Evolutionary conservation across 2,888 invertebrate species (phyloP).

Genomic region (Ischnus inquisitorius): DNA sequence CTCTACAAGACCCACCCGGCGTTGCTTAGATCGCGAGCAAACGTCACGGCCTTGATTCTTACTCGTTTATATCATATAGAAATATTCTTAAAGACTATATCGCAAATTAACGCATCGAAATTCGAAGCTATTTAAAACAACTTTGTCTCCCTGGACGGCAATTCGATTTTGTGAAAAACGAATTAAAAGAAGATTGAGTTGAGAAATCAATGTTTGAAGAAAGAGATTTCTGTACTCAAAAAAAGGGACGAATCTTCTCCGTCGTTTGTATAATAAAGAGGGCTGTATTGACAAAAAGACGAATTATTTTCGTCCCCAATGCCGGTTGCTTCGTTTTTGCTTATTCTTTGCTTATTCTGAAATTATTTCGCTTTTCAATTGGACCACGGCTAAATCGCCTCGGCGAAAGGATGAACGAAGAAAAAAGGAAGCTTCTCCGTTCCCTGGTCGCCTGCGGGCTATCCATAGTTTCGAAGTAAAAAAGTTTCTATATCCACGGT

Average conservation of each 20-base stretch:
- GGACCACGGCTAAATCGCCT: conserved; percentile 47
- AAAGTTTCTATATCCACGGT: conserved; percentile 52
- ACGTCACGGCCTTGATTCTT: conserved; percentile 36
- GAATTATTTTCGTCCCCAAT: conserved; percentile 15
- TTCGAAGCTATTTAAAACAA: neutral
- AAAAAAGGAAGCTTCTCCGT: neutral
- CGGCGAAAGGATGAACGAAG: conserved; percentile 20
- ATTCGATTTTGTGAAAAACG: no score
- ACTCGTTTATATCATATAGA: conserved; percentile 15
- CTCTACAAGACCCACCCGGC: conserved; percentile 23
- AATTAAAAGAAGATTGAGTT: no score
- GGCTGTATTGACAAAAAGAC: conserved; percentile 24
- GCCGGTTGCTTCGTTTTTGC: neutral
- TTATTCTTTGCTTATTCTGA: conserved; percentile 18
- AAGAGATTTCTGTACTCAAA: neutral
- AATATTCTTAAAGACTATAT: neutral
- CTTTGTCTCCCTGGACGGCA: no score
- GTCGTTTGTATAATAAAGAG: conserved; percentile 2
- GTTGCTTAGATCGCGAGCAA: conserved; percentile 31
- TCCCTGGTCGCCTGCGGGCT: conserved; percentile 28
- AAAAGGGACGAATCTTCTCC: neutral
- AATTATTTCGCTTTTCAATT: conserved; percentile 58
- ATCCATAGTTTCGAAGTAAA: conserved; percentile 12
- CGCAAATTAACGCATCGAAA: conserved; percentile 6
- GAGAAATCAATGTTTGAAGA: no score